Percentiles rank a stretch among this genome's conserved stretches.
These are phyloP conservation scores for Phlogophora meticulosa DNA, from an alignment of 2,888 invertebrate species.

Conservation along the genomic window DNA sequence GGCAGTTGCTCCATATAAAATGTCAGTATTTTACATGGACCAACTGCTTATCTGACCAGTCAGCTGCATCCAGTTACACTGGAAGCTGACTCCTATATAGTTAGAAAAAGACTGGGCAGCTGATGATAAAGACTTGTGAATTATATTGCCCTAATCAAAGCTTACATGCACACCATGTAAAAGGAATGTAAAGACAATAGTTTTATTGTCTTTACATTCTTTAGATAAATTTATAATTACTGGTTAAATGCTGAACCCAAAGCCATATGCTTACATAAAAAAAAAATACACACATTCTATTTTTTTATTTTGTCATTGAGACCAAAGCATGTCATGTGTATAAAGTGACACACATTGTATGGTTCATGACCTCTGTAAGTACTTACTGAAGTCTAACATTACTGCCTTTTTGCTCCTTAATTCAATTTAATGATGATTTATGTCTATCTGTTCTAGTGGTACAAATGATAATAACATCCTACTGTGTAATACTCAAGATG, in stretches of 20 bases:
- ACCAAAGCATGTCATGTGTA: conserved; percentile 18
- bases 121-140: too few species aligned
- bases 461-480: conserved; percentile 31
- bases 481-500: conserved; percentile 29
- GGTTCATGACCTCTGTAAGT: conserved; percentile 37
- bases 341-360: conserved; percentile 28
- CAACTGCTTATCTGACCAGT: too few species aligned
- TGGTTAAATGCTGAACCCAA: not conserved
- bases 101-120: too few species aligned
- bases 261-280: conserved; percentile 1
- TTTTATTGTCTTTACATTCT: not conserved
- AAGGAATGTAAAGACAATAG: too few species aligned
- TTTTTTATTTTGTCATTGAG: conserved; percentile 26
- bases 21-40: too few species aligned
- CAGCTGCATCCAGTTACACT: too few species aligned
- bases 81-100: too few species aligned
- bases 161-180: too few species aligned
- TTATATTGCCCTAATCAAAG: too few species aligned
- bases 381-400: conserved; percentile 21
- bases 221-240: not conserved
- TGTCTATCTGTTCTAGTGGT: conserved; percentile 16
- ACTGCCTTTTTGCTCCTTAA: conserved; percentile 38
- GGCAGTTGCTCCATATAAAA: too few species aligned
- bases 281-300: conserved; percentile 15
- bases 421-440: conserved; percentile 56